Conservation (phyloP, 53 echinoderm and acorn worm genomes). For the Mesocentrotus franciscanus region DNA sequence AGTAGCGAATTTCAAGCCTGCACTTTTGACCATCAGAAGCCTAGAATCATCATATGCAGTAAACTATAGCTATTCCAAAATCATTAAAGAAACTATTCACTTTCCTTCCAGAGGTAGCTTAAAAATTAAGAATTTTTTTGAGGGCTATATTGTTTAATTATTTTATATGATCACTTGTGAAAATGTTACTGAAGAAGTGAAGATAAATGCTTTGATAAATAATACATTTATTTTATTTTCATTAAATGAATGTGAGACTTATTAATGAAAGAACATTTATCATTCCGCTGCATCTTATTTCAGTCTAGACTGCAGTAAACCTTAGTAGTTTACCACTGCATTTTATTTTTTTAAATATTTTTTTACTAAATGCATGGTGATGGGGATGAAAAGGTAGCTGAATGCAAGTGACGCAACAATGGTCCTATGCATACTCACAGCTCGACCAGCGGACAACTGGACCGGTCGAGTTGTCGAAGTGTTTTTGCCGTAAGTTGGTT, state of each 20-base stretch:
- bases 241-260: constrained; percentile 8
- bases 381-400: too few relatives aligned
- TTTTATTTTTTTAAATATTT: too few relatives aligned
- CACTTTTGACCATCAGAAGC: too few relatives aligned
- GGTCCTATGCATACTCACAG: too few relatives aligned
- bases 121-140: background rate
- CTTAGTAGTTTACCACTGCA: too few relatives aligned
- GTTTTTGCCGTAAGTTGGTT: too few relatives aligned
- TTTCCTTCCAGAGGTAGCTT: background rate
- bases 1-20: too few relatives aligned
- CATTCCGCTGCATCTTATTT: background rate
- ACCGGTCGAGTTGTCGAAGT: too few relatives aligned
- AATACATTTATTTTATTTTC: background rate
- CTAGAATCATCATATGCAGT: background rate
- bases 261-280: background rate
- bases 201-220: background rate
- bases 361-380: too few relatives aligned
- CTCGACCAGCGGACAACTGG: too few relatives aligned
- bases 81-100: background rate
- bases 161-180: background rate
- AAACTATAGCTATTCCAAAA: background rate
- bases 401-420: too few relatives aligned
- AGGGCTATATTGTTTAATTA: background rate
- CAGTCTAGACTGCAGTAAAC: too few relatives aligned
- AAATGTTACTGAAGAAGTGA: background rate